phyloP scores from a whole-genome alignment of 1,140 invertebrate genomes.

The Danaus melanippus region DNA sequence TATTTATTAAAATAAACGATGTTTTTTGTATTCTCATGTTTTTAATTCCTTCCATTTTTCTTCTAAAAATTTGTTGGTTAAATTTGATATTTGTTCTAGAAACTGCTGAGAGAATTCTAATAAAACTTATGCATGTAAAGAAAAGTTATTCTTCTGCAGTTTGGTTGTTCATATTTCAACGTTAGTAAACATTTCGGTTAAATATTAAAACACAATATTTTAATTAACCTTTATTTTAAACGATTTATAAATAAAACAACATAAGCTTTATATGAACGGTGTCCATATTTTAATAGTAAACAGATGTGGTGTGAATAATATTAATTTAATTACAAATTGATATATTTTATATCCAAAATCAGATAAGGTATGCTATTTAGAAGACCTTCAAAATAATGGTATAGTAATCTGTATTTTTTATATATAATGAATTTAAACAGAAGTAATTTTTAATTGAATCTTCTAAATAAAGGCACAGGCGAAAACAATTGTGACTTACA shows the following conservation, averaged over 20 bases:
- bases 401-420: no score
- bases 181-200: background rate
- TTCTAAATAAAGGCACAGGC: no score
- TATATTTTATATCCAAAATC: background rate
- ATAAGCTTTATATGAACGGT: conserved; percentile 59
- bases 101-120: background rate
- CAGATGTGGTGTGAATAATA: conserved; percentile 14
- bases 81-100: conserved; percentile 5
- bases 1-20: conserved; percentile 22
- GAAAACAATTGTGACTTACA: no score
- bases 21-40: background rate
- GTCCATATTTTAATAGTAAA: conserved; percentile 33
- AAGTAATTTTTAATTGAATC: no score
- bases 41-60: background rate
- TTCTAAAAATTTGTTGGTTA: background rate
- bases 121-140: no score
- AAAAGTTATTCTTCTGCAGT: no score
- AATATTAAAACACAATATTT: conserved; percentile 26
- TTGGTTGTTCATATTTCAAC: no score
- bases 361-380: no score
- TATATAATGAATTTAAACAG: no score
- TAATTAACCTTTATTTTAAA: conserved; percentile 66
- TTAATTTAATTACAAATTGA: conserved; percentile 8
- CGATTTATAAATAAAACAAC: conserved; percentile 67
- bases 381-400: no score